These are phyloP conservation scores for Stercorarius parasiticus DNA, from an alignment of 2,113 vertebrate species.

Conservation along the genomic window DNA sequence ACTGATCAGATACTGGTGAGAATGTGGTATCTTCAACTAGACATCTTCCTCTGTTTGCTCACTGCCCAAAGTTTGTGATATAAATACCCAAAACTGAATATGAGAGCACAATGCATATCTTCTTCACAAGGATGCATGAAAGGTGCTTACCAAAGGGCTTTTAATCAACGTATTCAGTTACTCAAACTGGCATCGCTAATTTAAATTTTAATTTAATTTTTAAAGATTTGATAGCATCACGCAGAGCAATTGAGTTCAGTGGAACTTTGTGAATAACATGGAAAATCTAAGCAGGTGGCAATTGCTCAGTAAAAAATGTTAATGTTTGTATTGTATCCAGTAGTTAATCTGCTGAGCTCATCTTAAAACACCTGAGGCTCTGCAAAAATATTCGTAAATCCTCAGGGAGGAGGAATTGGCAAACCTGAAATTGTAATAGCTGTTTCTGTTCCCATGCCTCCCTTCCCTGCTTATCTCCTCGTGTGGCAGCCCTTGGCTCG, in stretches of 20 bases:
- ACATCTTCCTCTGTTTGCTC: not conserved
- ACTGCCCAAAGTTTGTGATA: not conserved
- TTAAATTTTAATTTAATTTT: conserved; percentile 19
- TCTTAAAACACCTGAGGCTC: not conserved
- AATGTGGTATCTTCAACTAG: not conserved
- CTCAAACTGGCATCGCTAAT: not conserved
- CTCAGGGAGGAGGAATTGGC: not conserved
- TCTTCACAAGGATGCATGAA: not conserved
- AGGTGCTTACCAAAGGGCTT: not conserved
- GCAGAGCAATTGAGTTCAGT: not conserved
- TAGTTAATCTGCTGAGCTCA: not conserved
- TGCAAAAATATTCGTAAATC: not conserved
- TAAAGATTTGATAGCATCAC: not conserved
- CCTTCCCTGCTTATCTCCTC: not conserved
- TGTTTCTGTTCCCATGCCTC: not conserved
- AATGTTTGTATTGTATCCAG: not conserved
- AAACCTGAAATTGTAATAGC: not conserved
- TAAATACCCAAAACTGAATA: not conserved
- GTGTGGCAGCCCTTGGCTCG: not conserved
- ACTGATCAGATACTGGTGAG: not conserved
- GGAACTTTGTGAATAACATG: not conserved
- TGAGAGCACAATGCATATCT: not conserved
- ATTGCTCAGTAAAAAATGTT: not conserved
- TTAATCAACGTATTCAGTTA: not conserved
- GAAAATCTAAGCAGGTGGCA: not conserved